These are phyloP conservation scores for Pangasius djambal DNA, from an alignment of 2,797 vertebrate species.

Conservation along the genomic window DNA sequence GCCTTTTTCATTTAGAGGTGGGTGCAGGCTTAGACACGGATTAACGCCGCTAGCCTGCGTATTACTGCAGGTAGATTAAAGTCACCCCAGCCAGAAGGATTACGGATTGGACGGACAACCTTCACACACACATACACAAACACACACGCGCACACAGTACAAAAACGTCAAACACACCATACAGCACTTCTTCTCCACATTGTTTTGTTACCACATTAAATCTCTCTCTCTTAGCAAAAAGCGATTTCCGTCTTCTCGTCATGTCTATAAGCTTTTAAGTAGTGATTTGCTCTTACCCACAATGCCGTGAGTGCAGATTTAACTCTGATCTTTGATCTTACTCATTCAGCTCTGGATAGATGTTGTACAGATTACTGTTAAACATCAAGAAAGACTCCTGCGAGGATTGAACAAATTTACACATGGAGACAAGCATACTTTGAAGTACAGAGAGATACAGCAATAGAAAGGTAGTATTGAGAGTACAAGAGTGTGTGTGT, in stretches of 20 bases:
- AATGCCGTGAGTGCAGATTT: slow-evolving; percentile 52
- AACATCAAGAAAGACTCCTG: slow-evolving; percentile 37
- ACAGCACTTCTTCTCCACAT: background rate
- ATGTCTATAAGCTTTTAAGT: slow-evolving; percentile 49
- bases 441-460: slow-evolving; percentile 28
- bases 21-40: slow-evolving; percentile 72
- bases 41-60: slow-evolving; percentile 69
- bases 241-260: slow-evolving; percentile 45
- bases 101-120: slow-evolving; percentile 45
- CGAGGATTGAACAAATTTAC: slow-evolving; percentile 35
- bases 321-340: slow-evolving; percentile 52
- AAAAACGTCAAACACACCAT: background rate
- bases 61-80: slow-evolving; percentile 76
- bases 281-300: slow-evolving; percentile 55
- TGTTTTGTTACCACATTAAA: slow-evolving; percentile 15
- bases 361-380: slow-evolving; percentile 28
- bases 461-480: background rate
- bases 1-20: slow-evolving; percentile 69
- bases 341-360: slow-evolving; percentile 24
- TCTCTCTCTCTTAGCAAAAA: slow-evolving; percentile 28
- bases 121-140: slow-evolving; percentile 18
- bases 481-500: too few relatives aligned
- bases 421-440: slow-evolving; percentile 25
- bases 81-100: slow-evolving; percentile 62
- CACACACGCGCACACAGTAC: slow-evolving; percentile 4